These are phyloP conservation scores for Nomada ruficornis DNA, from an alignment of 2,888 invertebrate genomes.

Conservation along the genomic window DNA sequence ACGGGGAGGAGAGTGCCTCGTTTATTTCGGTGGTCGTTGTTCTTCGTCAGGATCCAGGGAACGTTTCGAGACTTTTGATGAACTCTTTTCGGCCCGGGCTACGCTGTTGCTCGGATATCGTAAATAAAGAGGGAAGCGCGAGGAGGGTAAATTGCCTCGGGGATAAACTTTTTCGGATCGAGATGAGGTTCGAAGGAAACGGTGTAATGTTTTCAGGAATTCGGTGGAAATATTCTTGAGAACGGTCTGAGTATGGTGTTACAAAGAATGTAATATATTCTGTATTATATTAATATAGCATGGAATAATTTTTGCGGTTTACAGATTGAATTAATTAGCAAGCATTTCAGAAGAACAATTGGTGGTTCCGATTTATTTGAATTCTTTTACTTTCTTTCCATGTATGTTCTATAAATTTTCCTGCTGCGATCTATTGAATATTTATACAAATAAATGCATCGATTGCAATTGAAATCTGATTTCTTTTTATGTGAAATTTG, in stretches of 20 bases:
- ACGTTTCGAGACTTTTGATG: slow-evolving; percentile 12
- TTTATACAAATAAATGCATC: not conserved
- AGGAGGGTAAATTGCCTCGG: not conserved
- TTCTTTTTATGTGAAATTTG: too few species aligned
- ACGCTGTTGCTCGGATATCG: not conserved
- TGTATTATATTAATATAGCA: too few species aligned
- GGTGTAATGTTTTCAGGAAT: not conserved
- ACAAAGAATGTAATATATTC: too few species aligned
- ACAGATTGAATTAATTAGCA: too few species aligned
- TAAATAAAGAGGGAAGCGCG: slow-evolving; percentile 2
- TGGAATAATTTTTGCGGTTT: too few species aligned
- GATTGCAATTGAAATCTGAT: too few species aligned
- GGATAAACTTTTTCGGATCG: not conserved
- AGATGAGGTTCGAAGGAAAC: not conserved
- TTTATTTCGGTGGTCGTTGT: slow-evolving; percentile 53
- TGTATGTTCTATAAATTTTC: not conserved
- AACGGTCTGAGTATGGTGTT: too few species aligned
- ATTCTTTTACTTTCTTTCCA: too few species aligned
- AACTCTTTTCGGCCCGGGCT: not conserved
- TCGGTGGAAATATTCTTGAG: too few species aligned
- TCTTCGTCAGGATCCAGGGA: not conserved
- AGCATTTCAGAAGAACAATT: too few species aligned
- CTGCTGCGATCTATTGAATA: not conserved
- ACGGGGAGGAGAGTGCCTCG: slow-evolving; percentile 19
- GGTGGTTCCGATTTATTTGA: too few species aligned